Percentiles rank a stretch among this genome's conserved stretches.
These are phyloP conservation scores for Siniperca obscura DNA, from an alignment of 2,797 vertebrate species.

Conservation along the genomic window DNA sequence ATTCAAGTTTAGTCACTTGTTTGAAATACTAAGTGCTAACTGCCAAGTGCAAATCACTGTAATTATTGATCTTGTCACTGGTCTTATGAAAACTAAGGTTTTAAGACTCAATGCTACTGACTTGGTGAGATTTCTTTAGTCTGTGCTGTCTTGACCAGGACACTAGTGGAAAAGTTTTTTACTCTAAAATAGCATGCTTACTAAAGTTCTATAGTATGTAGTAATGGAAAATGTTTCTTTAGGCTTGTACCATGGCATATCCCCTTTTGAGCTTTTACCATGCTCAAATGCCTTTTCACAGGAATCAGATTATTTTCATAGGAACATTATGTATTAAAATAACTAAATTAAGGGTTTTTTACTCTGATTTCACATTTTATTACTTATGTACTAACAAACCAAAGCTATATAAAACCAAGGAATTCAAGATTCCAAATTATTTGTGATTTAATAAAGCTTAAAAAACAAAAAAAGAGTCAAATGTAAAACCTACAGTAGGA, in stretches of 20 bases:
- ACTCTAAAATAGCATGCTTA: neutral
- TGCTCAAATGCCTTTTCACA: slow-evolving; percentile 8
- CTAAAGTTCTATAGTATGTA: neutral
- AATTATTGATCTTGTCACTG: neutral
- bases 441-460: slow-evolving; percentile 2
- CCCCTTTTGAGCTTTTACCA: neutral
- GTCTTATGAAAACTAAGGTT: neutral
- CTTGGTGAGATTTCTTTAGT: neutral
- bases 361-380: slow-evolving; percentile 23
- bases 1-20: neutral
- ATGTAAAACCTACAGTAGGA: slow-evolving; percentile 12
- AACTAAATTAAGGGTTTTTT: slow-evolving; percentile 17
- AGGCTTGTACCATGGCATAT: neutral
- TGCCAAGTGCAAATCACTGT: neutral
- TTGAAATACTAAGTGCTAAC: neutral
- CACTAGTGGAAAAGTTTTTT: neutral
- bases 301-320: slow-evolving; percentile 25
- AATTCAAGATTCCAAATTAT: neutral
- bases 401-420: neutral
- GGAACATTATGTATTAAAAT: slow-evolving; percentile 14
- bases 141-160: neutral
- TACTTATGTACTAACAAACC: neutral
- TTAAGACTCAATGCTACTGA: neutral
- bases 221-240: slow-evolving; percentile 16
- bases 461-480: slow-evolving; percentile 2